phyloP scores from a whole-genome alignment of 1,140 invertebrate species.

The Laupala kohalensis region DNA sequence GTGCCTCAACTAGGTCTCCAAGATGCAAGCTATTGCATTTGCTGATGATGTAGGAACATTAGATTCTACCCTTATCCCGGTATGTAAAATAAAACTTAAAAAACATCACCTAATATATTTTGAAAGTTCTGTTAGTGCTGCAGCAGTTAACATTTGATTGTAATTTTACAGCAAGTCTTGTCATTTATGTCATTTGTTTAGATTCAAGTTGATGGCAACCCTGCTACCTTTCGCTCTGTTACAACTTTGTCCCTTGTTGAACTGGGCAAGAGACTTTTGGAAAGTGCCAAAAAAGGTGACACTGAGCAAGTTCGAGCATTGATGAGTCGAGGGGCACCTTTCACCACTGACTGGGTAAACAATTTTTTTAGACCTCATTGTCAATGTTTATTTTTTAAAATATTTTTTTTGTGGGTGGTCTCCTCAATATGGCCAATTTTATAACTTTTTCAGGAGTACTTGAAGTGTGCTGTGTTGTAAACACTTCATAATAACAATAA shows the following conservation, averaged over 20 bases:
- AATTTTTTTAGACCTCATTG: no score
- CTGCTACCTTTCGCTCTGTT: background rate
- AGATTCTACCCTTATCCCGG: slow-evolving; percentile 27
- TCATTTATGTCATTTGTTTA: no score
- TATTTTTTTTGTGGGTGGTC: no score
- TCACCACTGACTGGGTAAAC: slow-evolving; percentile 85
- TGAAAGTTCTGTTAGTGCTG: no score
- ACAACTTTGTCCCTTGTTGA: slow-evolving; percentile 41
- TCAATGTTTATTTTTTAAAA: no score
- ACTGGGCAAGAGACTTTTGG: slow-evolving; percentile 68
- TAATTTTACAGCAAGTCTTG: no score
- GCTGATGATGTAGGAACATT: slow-evolving; percentile 26
- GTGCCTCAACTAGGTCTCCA: slow-evolving; percentile 12
- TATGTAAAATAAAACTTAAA: slow-evolving; percentile 17
- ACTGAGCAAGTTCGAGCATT: slow-evolving; percentile 61
- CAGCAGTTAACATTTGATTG: no score
- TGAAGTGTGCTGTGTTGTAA: no score
- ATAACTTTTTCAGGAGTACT: no score
- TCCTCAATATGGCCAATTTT: no score
- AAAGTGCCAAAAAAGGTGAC: slow-evolving; percentile 64
- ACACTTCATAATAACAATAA: no score
- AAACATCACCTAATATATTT: background rate
- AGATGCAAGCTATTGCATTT: slow-evolving; percentile 29
- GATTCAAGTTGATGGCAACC: background rate
- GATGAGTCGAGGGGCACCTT: slow-evolving; percentile 76